Evolutionary conservation across 2,113 vertebrate species (phyloP), one percentile per base, ranked within the genome.

Genomic region (Oncorhynchus keta): DNA sequence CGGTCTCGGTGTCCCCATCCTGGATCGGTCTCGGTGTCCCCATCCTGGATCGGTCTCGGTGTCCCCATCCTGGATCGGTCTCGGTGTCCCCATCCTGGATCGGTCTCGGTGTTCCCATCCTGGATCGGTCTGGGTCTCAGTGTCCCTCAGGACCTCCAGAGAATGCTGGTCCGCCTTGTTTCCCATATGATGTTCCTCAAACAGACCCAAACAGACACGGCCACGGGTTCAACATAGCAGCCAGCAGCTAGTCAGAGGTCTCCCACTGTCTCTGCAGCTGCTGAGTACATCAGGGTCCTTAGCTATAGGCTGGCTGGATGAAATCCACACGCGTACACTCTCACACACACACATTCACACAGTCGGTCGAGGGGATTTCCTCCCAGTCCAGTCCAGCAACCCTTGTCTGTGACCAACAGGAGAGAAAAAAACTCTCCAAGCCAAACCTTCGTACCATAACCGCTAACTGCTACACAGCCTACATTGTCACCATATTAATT

Each of bases 131-230:
- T 83, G 83, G 79, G 66, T 20, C 28, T 61, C 14, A 32, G 74
- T 55, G 83, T 86, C 88, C 88, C 83, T 79, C 68, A 87, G 92
- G 91, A 89, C 70, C 74, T 83, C 87, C 70, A 83, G 91, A 91
- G 93, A 94, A 93, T 87, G 85, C 28, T 70, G 76, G 79, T 49
- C 73, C 68, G 62, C 88, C 88, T 87, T 85, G 87, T 91, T 94
- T 94, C 93, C 92, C 93, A 94, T 92, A 90, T 92, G 79, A 80
- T 66, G 76, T 72, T 87, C 88, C 74, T 85, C 91, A 91, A 90
- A 91, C 89, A 87, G 84, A 89, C 85, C 79, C 79, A 80, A 81
- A 84, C 81, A 79, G 85, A 90, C 78, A 45, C 77, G 81, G 3
- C 65, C 12, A 30, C 1, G 65, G 65, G 26, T 5, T 11, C 13